phyloP scores from a whole-genome alignment of 2,113 vertebrate species.

The Bubo bubo region DNA sequence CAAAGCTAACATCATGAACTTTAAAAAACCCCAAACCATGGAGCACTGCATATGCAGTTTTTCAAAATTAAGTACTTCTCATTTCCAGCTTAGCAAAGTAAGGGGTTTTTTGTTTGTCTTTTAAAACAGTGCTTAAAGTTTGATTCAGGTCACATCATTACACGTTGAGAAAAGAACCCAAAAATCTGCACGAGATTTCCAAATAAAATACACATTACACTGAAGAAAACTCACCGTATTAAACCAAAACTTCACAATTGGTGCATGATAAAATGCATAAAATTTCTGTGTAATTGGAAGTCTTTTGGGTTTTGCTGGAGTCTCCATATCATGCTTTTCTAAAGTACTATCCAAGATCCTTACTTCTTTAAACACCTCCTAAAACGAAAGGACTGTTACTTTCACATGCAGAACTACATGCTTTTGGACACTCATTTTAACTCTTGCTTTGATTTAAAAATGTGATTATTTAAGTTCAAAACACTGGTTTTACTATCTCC shows the following conservation, averaged over 20 bases:
- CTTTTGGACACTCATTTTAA: neutral
- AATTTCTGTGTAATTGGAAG: conserved; percentile 95
- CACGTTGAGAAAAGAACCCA: neutral
- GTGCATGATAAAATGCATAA: conserved; percentile 97
- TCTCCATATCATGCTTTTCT: conserved; percentile 87
- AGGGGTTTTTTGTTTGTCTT: neutral
- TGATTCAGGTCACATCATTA: neutral
- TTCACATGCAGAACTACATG: neutral
- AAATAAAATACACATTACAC: neutral
- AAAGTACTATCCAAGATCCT: conserved; percentile 80
- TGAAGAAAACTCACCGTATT: conserved; percentile 86
- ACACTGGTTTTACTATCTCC: neutral
- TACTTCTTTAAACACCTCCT: conserved; percentile 96
- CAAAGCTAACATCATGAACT: neutral
- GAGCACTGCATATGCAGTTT: neutral
- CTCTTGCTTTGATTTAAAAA: neutral
- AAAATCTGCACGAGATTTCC: neutral
- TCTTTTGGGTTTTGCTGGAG: conserved; percentile 86
- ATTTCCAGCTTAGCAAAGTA: neutral
- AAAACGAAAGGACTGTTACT: conserved; percentile 40
- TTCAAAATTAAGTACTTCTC: neutral
- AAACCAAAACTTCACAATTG: conserved; percentile 99
- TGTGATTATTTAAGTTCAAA: neutral
- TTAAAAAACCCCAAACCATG: neutral
- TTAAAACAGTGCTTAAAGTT: neutral